phyloP scores from a whole-genome alignment of 2,888 invertebrate species.

The Hirtodrosophila duncani region DNA sequence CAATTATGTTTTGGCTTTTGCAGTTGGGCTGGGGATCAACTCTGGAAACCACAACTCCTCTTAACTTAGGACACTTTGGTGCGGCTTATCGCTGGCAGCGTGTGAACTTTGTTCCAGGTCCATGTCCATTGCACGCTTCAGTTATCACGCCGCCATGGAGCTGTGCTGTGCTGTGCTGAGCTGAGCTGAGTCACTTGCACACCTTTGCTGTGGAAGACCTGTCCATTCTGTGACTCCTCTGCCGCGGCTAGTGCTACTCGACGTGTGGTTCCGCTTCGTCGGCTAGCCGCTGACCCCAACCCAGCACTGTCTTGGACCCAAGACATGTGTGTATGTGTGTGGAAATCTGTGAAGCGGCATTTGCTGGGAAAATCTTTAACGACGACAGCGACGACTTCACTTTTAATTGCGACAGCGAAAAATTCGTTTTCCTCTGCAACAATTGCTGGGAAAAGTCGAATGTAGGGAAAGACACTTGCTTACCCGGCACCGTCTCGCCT shows the following conservation, averaged over 20 bases:
- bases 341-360: slow-evolving; percentile 70
- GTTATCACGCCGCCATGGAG: slow-evolving; percentile 34
- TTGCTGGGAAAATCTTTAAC: slow-evolving; percentile 60
- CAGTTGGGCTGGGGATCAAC: not conserved
- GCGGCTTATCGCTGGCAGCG: slow-evolving; percentile 49
- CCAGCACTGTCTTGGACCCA: not conserved
- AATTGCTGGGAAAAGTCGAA: slow-evolving; percentile 50
- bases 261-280: slow-evolving; percentile 68
- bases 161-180: slow-evolving; percentile 5
- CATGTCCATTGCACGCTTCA: slow-evolving; percentile 33
- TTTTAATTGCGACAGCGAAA: slow-evolving; percentile 62
- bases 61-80: too few relatives aligned
- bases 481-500: too few relatives aligned
- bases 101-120: slow-evolving; percentile 53
- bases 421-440: slow-evolving; percentile 50
- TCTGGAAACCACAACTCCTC: too few relatives aligned
- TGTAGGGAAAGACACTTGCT: too few relatives aligned
- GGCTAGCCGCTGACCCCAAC: slow-evolving; percentile 40
- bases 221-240: not conserved
- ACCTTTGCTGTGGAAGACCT: slow-evolving; percentile 22
- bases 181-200: slow-evolving; percentile 23
- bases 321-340: slow-evolving; percentile 24
- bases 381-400: slow-evolving; percentile 36
- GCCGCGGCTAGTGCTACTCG: too few relatives aligned
- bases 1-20: slow-evolving; percentile 4